Percentiles rank a stretch among this genome's conserved stretches.
These are phyloP conservation scores for Propithecus deckenii DNA, from an alignment of 2,797 vertebrate species.

Conservation along the genomic window DNA sequence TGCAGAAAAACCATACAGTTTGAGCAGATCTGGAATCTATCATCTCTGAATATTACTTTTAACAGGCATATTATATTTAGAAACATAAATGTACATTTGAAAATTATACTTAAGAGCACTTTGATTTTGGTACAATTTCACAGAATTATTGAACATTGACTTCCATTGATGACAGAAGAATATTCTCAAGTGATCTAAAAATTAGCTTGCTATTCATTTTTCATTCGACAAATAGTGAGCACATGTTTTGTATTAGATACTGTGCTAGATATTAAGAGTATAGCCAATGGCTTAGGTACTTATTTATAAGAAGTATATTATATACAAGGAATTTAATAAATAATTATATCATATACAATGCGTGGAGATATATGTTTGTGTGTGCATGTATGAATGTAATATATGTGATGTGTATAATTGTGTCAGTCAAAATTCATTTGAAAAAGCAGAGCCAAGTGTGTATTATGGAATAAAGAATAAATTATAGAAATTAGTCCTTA, in stretches of 20 bases:
- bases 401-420: neutral
- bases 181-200: neutral
- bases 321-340: neutral
- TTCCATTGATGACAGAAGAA: neutral
- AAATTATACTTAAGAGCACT: neutral
- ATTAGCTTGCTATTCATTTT: neutral
- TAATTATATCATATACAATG: neutral
- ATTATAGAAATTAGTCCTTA: neutral
- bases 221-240: neutral
- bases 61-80: neutral
- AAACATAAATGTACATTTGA: neutral
- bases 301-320: neutral
- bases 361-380: neutral
- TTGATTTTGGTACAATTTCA: conserved; percentile 4
- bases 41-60: neutral
- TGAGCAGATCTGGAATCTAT: neutral
- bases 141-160: neutral
- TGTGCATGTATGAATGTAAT: neutral
- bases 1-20: neutral
- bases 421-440: neutral
- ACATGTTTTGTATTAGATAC: neutral
- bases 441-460: neutral
- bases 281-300: neutral
- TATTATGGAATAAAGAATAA: neutral
- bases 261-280: neutral